phyloP scores from a whole-genome alignment of 2,797 vertebrate species.

The Sebastes matsubarae region DNA sequence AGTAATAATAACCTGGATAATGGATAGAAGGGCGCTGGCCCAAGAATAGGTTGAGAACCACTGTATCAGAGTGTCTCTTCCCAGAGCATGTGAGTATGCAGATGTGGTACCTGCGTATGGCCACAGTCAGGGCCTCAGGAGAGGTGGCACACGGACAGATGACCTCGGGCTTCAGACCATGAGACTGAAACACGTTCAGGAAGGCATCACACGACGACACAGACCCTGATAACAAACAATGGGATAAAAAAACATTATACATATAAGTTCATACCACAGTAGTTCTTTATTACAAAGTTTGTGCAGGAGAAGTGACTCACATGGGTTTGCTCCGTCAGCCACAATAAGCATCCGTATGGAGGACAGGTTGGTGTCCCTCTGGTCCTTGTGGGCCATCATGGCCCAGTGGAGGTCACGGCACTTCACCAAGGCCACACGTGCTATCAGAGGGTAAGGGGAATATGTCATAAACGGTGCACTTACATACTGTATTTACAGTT shows the following conservation, averaged over 20 bases:
- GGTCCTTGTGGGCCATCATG: slow-evolving; percentile 98
- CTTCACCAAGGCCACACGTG: slow-evolving; percentile 95
- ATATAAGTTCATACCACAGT: neutral
- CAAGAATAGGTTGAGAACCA: no score
- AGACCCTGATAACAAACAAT: slow-evolving; percentile 85
- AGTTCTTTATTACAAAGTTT: neutral
- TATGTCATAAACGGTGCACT: slow-evolving; percentile 14
- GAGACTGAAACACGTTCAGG: slow-evolving; percentile 96
- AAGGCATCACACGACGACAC: slow-evolving; percentile 98
- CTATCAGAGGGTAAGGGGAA: slow-evolving; percentile 65
- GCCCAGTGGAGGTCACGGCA: slow-evolving; percentile 99
- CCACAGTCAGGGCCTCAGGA: slow-evolving; percentile 95
- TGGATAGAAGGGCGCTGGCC: no score
- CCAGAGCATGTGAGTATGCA: neutral
- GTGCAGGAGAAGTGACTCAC: slow-evolving; percentile 82
- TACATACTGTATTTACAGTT: neutral
- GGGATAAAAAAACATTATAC: slow-evolving; percentile 4
- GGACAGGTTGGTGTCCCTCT: slow-evolving; percentile 92
- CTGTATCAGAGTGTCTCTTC: neutral
- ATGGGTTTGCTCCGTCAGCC: slow-evolving; percentile 96
- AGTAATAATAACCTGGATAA: no score
- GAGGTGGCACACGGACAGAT: slow-evolving; percentile 98
- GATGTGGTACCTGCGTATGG: slow-evolving; percentile 91
- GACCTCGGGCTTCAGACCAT: slow-evolving; percentile 95
- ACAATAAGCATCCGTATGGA: slow-evolving; percentile 98